Evolutionary conservation across 2,888 invertebrate genomes (phyloP), one percentile per base, ranked within the genome.

Genomic region (Muscina levida): DNA sequence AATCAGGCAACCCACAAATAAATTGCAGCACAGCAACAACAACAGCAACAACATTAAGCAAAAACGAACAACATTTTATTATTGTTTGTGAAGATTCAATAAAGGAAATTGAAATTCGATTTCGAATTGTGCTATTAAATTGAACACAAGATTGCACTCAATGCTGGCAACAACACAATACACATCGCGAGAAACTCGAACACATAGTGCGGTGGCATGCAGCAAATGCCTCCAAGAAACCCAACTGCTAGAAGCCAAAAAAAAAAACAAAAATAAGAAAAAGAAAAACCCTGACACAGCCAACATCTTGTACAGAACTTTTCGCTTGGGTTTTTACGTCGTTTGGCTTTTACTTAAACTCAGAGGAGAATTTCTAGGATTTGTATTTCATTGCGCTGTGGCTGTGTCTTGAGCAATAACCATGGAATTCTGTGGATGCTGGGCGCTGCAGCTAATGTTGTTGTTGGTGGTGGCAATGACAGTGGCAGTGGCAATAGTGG

Each of bases 141-240:
- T 83, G 84, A 84, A 85, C 85, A 85, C 82, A 84, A 85, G 82
- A 85, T 85, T 84, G 85, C 85, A 85, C 85, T 85, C 85, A 85
- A 80, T 79, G 56, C 11, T 44, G 22, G 44, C 70, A 57, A 24
- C 71, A 57, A 24, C 15, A 51, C n/a, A n/a, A 62, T 48, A 53
- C 42, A 53, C 65, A 48, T 44, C 11, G 26, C 44, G 65, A 39
- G 67, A 73, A 72, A 19, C 46, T 59, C 65, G 66, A 72, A 67
- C 73, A 76, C 77, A 77, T 68, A 15, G 66, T 48, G 70, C 42
- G 71, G 62, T 72, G 76, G 48, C 62, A 79, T 59, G 67, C 62
- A 67, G 59, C 56, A 59, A 57, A 66, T 31, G 37, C 31, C 31
- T 31, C 8, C 8, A 31, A 31, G 31, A 31, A 31, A 31, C 31